phyloP scores from a whole-genome alignment of 2,888 invertebrate genomes.

The Cerceris rybyensis region DNA sequence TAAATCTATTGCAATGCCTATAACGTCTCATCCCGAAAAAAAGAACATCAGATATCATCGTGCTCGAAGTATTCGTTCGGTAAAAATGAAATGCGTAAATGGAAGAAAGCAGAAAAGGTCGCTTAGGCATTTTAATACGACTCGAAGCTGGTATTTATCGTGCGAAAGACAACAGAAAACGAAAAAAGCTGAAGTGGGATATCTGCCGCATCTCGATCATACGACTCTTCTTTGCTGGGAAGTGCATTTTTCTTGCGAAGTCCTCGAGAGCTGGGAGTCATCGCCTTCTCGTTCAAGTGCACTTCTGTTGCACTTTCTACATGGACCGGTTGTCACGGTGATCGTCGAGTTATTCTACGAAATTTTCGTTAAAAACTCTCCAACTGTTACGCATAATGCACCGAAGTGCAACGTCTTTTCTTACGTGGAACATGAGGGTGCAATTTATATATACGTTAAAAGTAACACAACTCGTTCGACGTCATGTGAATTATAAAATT shows the following conservation, averaged over 20 bases:
- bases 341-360: slow-evolving; percentile 39
- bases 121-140: slow-evolving; percentile 4
- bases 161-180: slow-evolving; percentile 15
- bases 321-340: slow-evolving; percentile 35
- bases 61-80: too few relatives aligned
- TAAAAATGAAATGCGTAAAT: too few relatives aligned
- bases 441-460: too few relatives aligned
- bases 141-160: slow-evolving; percentile 3
- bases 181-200: slow-evolving; percentile 32
- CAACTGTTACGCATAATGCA: slow-evolving; percentile 18
- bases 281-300: slow-evolving; percentile 45
- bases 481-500: too few relatives aligned
- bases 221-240: slow-evolving; percentile 43
- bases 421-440: background rate
- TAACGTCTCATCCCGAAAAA: too few relatives aligned
- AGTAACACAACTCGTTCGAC: too few relatives aligned
- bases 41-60: too few relatives aligned
- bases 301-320: slow-evolving; percentile 45
- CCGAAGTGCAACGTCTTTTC: slow-evolving; percentile 6
- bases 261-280: slow-evolving; percentile 52
- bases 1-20: too few relatives aligned
- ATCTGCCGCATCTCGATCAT: slow-evolving; percentile 42
- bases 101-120: slow-evolving; percentile 3
- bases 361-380: slow-evolving; percentile 13
- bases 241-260: slow-evolving; percentile 37